These are phyloP conservation scores for Gambusia yucatana DNA, from an alignment of 2,797 vertebrate genomes.

Conservation along the genomic window DNA sequence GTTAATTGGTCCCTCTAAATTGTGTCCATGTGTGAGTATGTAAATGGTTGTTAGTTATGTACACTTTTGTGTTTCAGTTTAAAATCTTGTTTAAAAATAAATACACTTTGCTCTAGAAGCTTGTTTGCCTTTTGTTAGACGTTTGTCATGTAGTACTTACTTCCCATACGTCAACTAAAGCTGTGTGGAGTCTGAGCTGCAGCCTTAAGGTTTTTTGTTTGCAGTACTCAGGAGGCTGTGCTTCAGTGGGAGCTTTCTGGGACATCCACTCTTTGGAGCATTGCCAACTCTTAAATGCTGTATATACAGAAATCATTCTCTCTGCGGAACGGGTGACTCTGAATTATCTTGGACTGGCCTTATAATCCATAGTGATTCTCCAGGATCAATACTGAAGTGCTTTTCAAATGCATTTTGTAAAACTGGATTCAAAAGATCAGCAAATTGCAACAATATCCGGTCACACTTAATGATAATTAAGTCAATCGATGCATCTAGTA, in stretches of 20 bases:
- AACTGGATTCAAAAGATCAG: not conserved
- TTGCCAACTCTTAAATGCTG: not conserved
- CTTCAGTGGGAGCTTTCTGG: not conserved
- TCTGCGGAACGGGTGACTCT: not conserved
- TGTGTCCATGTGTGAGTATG: not conserved
- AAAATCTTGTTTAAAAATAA: not conserved
- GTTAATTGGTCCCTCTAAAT: not conserved
- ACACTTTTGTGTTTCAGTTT: not conserved
- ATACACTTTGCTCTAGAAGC: not conserved
- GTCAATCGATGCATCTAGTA: slow-evolving; percentile 1
- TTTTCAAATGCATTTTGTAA: slow-evolving; percentile 1
- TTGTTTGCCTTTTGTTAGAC: not conserved
- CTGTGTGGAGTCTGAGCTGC: not conserved
- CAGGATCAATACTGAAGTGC: not conserved
- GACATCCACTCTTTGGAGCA: not conserved
- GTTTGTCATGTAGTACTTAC: not conserved
- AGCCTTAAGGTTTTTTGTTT: not conserved
- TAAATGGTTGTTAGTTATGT: not conserved
- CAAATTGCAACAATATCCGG: not conserved
- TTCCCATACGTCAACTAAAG: not conserved
- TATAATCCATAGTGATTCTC: not conserved
- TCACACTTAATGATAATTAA: slow-evolving; percentile 4
- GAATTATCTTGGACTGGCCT: not conserved
- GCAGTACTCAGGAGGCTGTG: not conserved
- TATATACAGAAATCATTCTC: not conserved